These are phyloP conservation scores for Baccha elongata DNA, from an alignment of 2,888 invertebrate genomes.

Conservation along the genomic window DNA sequence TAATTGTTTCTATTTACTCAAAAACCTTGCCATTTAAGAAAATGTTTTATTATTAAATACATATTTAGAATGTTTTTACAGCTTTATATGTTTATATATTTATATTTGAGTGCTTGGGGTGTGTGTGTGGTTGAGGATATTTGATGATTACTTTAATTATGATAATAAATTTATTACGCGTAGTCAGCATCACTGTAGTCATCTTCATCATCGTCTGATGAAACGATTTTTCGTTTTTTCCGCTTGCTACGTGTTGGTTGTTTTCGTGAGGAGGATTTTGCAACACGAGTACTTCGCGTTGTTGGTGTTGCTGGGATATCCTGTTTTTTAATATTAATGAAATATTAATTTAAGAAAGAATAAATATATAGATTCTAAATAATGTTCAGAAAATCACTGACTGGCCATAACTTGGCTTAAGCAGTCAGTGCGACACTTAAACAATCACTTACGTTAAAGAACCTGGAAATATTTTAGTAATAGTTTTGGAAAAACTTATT, in stretches of 20 bases:
- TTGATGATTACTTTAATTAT: constrained; percentile 34
- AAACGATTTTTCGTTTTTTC: constrained; percentile 84
- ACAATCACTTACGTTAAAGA: no score
- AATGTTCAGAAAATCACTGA: no score
- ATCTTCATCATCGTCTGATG: constrained; percentile 86
- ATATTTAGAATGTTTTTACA: background rate
- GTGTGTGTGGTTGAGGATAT: background rate
- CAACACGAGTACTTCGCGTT: constrained; percentile 60
- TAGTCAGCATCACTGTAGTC: constrained; percentile 86
- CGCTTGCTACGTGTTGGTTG: constrained; percentile 77
- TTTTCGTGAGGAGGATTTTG: constrained; percentile 75
- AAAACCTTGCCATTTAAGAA: constrained; percentile 21
- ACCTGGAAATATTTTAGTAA: no score
- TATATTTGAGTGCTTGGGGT: constrained; percentile 34
- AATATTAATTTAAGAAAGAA: no score
- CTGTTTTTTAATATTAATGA: no score
- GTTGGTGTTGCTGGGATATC: constrained; percentile 75
- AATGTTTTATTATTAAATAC: constrained; percentile 26
- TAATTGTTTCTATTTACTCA: constrained; percentile 21
- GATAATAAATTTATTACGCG: constrained; percentile 59
- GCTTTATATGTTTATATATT: no score
- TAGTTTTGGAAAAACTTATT: no score
- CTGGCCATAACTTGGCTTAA: no score
- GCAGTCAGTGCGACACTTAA: no score
- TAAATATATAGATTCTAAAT: no score